phyloP scores from a whole-genome alignment of 2,888 invertebrate genomes.

The Odontocerum albicorne region DNA sequence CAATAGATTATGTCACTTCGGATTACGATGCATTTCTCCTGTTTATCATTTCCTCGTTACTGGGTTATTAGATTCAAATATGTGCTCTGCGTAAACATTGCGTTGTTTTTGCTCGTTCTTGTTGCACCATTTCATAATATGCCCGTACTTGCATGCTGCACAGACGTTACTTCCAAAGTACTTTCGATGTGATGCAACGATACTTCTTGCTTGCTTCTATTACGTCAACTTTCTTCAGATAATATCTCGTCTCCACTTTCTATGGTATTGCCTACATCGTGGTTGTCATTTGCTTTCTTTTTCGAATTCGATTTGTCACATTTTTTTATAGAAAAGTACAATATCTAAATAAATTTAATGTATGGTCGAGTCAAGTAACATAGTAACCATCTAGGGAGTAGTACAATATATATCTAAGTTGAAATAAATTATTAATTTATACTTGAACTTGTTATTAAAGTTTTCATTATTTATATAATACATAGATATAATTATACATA shows the following conservation, averaged over 20 bases:
- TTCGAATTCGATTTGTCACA: no score
- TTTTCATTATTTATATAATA: no score
- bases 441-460: no score
- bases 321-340: no score
- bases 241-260: constrained; percentile 4
- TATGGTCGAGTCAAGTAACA: no score
- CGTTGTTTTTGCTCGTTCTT: constrained; percentile 1
- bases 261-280: neutral
- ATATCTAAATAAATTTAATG: no score
- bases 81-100: constrained; percentile 7
- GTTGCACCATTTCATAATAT: constrained; percentile 11
- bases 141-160: constrained; percentile 2
- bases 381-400: no score
- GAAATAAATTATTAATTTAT: no score
- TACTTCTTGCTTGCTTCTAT: constrained; percentile 7
- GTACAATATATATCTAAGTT: no score
- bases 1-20: constrained; percentile 17
- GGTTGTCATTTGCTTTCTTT: no score
- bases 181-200: constrained; percentile 13
- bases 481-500: no score
- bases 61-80: constrained; percentile 22
- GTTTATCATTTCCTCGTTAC: constrained; percentile 23
- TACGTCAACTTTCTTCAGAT: constrained; percentile 13
- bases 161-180: constrained; percentile 2
- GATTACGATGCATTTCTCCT: constrained; percentile 15